Percentiles rank a stretch among this genome's conserved stretches.
Conservation (phyloP, 1,140 invertebrate genomes). For the Papilio polyxenes region DNA sequence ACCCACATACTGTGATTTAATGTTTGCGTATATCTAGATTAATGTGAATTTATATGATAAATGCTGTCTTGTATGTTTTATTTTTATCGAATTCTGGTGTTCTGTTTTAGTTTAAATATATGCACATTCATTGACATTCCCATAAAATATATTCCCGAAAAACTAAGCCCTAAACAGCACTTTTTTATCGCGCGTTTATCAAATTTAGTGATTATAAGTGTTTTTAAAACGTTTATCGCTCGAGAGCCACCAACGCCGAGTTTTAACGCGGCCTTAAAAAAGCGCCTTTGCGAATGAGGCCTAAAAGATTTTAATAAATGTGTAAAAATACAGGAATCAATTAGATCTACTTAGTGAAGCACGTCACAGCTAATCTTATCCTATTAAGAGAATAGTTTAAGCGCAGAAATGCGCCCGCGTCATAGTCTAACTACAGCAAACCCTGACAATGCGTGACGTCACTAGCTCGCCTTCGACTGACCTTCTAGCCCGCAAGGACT, state of each 20-base stretch:
- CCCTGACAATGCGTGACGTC: constrained; percentile 27
- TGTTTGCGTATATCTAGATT: neutral
- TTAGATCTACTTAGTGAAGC: neutral
- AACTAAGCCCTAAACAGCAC: too few relatives aligned
- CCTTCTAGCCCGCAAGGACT: constrained; percentile 10
- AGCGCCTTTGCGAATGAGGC: neutral
- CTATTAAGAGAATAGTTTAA: constrained; percentile 2
- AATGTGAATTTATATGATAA: neutral
- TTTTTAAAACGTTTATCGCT: too few relatives aligned
- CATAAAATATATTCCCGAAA: too few relatives aligned
- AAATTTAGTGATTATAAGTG: too few relatives aligned
- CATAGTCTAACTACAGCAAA: neutral
- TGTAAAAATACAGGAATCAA: neutral
- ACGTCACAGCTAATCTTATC: constrained; percentile 3
- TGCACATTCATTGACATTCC: neutral
- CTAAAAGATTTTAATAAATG: neutral
- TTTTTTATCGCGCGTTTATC: too few relatives aligned
- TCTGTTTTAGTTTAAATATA: neutral
- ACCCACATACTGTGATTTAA: neutral
- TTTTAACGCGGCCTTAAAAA: too few relatives aligned
- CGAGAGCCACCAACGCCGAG: too few relatives aligned
- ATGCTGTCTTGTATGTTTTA: neutral
- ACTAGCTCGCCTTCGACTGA: constrained; percentile 11
- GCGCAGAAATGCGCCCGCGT: constrained; percentile 10
- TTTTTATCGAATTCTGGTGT: neutral